Percentiles rank a stretch among this genome's conserved stretches.
phyloP scores from a whole-genome alignment of 1,140 invertebrate species.

The Aphidius gifuensis region DNA sequence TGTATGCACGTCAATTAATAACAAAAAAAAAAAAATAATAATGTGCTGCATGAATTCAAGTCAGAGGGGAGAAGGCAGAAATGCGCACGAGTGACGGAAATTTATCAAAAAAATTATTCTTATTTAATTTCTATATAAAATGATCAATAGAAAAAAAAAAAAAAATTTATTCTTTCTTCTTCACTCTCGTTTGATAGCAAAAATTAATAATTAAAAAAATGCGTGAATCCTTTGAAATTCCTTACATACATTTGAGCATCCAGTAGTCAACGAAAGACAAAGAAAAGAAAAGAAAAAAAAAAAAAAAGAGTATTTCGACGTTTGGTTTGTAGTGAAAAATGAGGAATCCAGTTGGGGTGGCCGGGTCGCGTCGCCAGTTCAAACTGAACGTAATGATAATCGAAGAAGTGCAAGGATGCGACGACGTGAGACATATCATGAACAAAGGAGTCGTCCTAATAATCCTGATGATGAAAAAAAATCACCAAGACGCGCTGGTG shows the following conservation, averaged over 20 bases:
- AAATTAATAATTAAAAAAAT: too few species aligned
- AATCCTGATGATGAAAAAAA: constrained; percentile 19
- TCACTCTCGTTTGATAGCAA: not conserved
- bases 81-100: constrained; percentile 18
- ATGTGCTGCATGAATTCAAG: constrained; percentile 14
- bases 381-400: constrained; percentile 30
- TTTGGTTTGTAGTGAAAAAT: constrained; percentile 49
- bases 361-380: constrained; percentile 42
- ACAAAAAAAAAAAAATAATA: not conserved
- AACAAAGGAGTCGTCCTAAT: constrained; percentile 15
- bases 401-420: constrained; percentile 35
- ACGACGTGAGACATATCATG: constrained; percentile 35
- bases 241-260: not conserved
- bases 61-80: constrained; percentile 21
- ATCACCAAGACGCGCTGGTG: constrained; percentile 23
- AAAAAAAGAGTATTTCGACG: constrained; percentile 29
- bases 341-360: constrained; percentile 52
- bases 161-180: constrained; percentile 13
- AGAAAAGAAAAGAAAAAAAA: not conserved
- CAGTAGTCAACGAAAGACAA: not conserved
- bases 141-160: constrained; percentile 2
- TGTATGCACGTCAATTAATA: not conserved
- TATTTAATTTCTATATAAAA: not conserved
- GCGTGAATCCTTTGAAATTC: too few species aligned
- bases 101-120: not conserved